Percentiles rank a stretch among this genome's conserved stretches.
Conservation (phyloP, 1,140 invertebrate species). For the Drosophila orosa region DNA sequence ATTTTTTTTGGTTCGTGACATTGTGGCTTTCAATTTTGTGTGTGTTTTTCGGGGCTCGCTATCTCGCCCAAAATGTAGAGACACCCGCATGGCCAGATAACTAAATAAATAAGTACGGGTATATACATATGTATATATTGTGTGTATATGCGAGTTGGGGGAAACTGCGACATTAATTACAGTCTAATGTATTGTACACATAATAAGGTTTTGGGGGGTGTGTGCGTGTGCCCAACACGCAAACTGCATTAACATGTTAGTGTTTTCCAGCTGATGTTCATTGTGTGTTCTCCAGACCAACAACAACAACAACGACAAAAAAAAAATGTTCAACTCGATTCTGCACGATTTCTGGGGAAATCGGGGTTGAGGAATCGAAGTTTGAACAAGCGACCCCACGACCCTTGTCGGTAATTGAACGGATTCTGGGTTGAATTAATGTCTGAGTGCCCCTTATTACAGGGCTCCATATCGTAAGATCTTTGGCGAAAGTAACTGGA, state of each 20-base stretch:
- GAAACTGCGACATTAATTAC: slow-evolving; percentile 71
- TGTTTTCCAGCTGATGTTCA: slow-evolving; percentile 12
- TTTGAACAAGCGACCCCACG: background rate
- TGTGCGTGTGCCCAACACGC: slow-evolving; percentile 27
- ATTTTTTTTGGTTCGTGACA: slow-evolving; percentile 13
- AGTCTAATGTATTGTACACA: slow-evolving; percentile 54
- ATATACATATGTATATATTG: background rate
- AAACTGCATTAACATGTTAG: slow-evolving; percentile 64
- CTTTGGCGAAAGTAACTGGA: background rate
- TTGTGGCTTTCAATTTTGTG: slow-evolving; percentile 22
- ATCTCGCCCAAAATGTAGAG: slow-evolving; percentile 13
- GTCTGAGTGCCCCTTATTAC: slow-evolving; percentile 2
- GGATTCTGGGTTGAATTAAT: slow-evolving; percentile 9
- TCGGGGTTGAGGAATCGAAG: slow-evolving; percentile 19
- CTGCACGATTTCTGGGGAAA: background rate
- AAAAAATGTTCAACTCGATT: slow-evolving; percentile 24
- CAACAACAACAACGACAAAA: slow-evolving; percentile 9
- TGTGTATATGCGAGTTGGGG: background rate
- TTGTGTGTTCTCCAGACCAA: slow-evolving; percentile 7
- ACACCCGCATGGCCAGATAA: slow-evolving; percentile 53
- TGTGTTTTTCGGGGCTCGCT: slow-evolving; percentile 25
- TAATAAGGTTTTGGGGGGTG: slow-evolving; percentile 12
- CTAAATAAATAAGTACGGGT: slow-evolving; percentile 27
- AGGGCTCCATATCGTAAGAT: background rate
- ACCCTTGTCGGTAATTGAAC: slow-evolving; percentile 7